Evolutionary conservation across 2,113 vertebrate species (phyloP), one percentile per base, ranked within the genome.

Genomic region (Bos javanicus): DNA sequence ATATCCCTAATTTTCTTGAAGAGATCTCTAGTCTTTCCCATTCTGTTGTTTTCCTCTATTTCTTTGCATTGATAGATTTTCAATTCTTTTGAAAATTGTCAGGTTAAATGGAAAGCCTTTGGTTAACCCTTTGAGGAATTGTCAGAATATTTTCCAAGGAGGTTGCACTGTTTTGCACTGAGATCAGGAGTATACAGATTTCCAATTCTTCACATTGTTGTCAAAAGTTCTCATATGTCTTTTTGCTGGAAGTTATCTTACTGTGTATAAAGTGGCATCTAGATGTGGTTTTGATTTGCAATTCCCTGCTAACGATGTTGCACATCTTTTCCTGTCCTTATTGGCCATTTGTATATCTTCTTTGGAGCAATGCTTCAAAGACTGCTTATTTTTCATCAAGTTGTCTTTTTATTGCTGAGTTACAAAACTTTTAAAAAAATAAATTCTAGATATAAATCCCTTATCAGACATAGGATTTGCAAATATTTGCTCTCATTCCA

Each of bases 351-450:
- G 16, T 62, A 6, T 50, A 71, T 62, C 62, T 95, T 94, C n/a
- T 56, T 43, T 87, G 21, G 56, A 96, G 54, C 82, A 89, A 91
- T 91, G 62, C 8, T 93, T 80, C 46, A 74, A 89, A 89, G 21
- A 57, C 3, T 33, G 48, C 82, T 88, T 71, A 91, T 28, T 80
- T 86, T 92, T 46, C 87, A 81, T 88, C 84, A 21, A 5, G 11
- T 80, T 95, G 23, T 67, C 25, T 91, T 96, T 80, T 94, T 30
- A 78, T 93, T 97, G 19, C 46, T 90, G 30, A 71, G 14, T 64
- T 95, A 4, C 71, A 78, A 67, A 7, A 43, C 23, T 43, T 48
- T 23, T 6, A 33, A 36, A 62, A 83, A 33, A 74, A 39, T 78
- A 59, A 43, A 88, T 60, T 87, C 13, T 59, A 82, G 19, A 56